A percentile compares a stretch with the other conserved stretches of the same genome.
Evolutionary conservation across 2,113 vertebrate species (phyloP).

Genomic region (Scomber colias): DNA sequence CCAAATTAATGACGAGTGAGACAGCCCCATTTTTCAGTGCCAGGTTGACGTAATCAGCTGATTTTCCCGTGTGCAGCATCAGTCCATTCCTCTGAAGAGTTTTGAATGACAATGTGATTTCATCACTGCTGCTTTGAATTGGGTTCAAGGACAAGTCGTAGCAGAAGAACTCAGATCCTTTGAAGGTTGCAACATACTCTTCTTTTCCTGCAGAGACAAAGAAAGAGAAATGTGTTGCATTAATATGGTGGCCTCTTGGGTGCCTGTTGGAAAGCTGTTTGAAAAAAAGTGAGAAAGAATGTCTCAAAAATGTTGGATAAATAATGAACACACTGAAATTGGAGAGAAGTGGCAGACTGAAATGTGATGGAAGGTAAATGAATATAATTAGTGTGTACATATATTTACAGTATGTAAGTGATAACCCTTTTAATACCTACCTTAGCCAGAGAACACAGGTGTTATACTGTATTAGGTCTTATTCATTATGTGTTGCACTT

Average conservation of each 20-base stretch:
- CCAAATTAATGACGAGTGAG: conserved; percentile 99
- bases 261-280: conserved; percentile 25
- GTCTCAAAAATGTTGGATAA: conserved; percentile 21
- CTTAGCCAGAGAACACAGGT: background rate
- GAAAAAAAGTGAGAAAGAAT: conserved; percentile 28
- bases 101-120: conserved; percentile 99
- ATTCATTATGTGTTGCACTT: background rate
- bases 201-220: conserved; percentile 92
- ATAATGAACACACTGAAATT: conserved; percentile 27
- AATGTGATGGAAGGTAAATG: conserved; percentile 2
- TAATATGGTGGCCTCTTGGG: conserved; percentile 41
- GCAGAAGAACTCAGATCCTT: conserved; percentile 99
- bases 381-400: too few relatives aligned
- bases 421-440: conserved; percentile 7
- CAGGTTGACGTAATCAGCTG: conserved; percentile 99
- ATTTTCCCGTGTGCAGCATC: conserved; percentile 99
- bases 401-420: too few relatives aligned
- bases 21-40: conserved; percentile 99
- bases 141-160: conserved; percentile 98
- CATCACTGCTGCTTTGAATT: conserved; percentile 99
- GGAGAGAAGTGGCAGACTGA: background rate
- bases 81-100: conserved; percentile 99
- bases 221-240: conserved; percentile 61
- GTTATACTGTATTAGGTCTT: background rate
- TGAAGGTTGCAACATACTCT: conserved; percentile 98